phyloP scores from a whole-genome alignment of 2,888 invertebrate genomes.

The Liopterus haemorrhoidalis region DNA sequence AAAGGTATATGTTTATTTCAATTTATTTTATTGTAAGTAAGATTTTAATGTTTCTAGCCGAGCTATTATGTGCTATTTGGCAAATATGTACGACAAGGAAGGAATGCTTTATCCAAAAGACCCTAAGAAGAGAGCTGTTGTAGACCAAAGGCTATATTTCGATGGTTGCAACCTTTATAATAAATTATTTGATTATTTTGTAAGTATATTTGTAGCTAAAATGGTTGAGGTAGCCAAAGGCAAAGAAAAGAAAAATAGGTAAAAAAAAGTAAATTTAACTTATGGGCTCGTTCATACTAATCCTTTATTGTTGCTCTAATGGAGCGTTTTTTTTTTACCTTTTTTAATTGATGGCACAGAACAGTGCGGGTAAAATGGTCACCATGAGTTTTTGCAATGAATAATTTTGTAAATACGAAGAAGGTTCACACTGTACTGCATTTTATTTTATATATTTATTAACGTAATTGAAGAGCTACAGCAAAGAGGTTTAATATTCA shows the following conservation, averaged over 20 bases:
- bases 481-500: too few species aligned
- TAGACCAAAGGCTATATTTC: constrained; percentile 59
- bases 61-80: constrained; percentile 61
- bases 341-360: too few species aligned
- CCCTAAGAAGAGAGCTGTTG: constrained; percentile 54
- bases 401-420: too few species aligned
- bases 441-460: too few species aligned
- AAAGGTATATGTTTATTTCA: constrained; percentile 49
- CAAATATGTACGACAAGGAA: constrained; percentile 59
- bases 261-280: not conserved
- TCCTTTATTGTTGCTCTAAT: not conserved
- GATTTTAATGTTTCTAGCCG: constrained; percentile 48
- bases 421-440: too few species aligned
- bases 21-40: constrained; percentile 2
- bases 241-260: too few species aligned
- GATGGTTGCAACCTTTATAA: constrained; percentile 54
- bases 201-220: too few species aligned
- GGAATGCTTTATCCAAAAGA: constrained; percentile 61
- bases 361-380: too few species aligned
- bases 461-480: too few species aligned
- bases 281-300: too few species aligned
- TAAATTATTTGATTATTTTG: constrained; percentile 52
- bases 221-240: too few species aligned
- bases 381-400: too few species aligned
- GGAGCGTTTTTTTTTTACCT: not conserved